Percentiles rank a stretch among this genome's conserved stretches.
phyloP scores from a whole-genome alignment of 2,888 invertebrate species.

The Lasioglossum malachurum region DNA sequence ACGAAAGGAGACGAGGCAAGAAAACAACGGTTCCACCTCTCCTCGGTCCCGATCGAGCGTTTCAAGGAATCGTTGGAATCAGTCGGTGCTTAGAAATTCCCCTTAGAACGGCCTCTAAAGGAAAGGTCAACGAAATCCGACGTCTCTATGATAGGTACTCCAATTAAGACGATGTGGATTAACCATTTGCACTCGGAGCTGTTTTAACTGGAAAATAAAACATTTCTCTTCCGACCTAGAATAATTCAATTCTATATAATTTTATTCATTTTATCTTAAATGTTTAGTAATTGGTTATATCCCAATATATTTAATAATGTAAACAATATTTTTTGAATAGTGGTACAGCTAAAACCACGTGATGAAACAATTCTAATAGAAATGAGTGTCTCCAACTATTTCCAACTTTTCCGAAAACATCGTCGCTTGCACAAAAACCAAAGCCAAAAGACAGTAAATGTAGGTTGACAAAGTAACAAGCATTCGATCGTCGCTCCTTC shows the following conservation, averaged over 20 bases:
- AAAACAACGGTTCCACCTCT: slow-evolving; percentile 23
- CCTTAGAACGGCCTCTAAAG: slow-evolving; percentile 20
- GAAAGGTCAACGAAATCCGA: slow-evolving; percentile 31
- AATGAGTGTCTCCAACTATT: too few relatives aligned
- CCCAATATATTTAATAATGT: too few relatives aligned
- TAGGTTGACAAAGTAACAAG: background rate
- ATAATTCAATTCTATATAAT: too few relatives aligned
- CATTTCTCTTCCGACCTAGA: too few relatives aligned
- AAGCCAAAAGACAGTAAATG: background rate
- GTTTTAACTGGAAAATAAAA: too few relatives aligned
- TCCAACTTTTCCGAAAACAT: background rate
- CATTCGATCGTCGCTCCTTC: background rate
- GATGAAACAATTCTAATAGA: too few relatives aligned
- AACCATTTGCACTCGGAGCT: too few relatives aligned
- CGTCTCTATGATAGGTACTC: too few relatives aligned
- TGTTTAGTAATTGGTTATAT: too few relatives aligned
- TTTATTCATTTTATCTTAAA: too few relatives aligned
- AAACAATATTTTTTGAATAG: too few relatives aligned
- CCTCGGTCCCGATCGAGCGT: slow-evolving; percentile 19
- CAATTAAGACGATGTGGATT: background rate
- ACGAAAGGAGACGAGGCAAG: slow-evolving; percentile 20
- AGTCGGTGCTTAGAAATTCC: slow-evolving; percentile 35
- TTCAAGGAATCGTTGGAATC: slow-evolving; percentile 46
- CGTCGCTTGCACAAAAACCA: background rate
- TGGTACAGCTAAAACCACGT: too few relatives aligned